Evolutionary conservation across 2,888 invertebrate genomes (phyloP).

Genomic region (Argynnis bischoffii): DNA sequence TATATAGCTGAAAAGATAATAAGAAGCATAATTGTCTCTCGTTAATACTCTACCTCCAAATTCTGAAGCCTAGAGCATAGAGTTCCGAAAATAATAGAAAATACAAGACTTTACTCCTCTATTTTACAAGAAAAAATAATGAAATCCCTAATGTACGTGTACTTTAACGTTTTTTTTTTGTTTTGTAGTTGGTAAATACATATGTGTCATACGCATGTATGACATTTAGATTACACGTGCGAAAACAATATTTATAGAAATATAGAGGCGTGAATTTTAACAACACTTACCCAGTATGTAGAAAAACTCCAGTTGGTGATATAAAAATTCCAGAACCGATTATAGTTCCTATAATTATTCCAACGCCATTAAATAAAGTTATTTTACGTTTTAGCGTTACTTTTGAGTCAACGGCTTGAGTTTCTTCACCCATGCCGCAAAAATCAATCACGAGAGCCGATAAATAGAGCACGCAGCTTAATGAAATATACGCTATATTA

Average conservation of each 20-base stretch:
- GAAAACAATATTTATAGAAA: constrained; percentile 21
- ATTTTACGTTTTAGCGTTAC: constrained; percentile 91
- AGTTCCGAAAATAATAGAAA: no score
- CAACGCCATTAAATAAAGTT: constrained; percentile 92
- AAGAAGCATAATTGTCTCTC: no score
- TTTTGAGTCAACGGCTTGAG: constrained; percentile 74
- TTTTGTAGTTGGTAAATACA: not conserved
- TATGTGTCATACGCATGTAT: not conserved
- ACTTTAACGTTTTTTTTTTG: not conserved
- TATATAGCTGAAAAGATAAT: no score
- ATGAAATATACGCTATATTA: constrained; percentile 38
- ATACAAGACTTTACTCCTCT: no score
- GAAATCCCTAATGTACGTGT: no score
- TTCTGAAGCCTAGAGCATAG: no score
- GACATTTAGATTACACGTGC: not conserved
- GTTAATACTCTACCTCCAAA: no score
- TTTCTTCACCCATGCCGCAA: constrained; percentile 78
- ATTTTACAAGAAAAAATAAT: no score
- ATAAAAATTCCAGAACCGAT: constrained; percentile 97
- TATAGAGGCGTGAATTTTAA: constrained; percentile 29
- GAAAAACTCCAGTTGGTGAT: constrained; percentile 91
- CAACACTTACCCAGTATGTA: constrained; percentile 82
- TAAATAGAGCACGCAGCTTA: constrained; percentile 66
- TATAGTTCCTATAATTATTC: constrained; percentile 93
- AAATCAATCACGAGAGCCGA: constrained; percentile 70